Percentiles rank a stretch among this genome's conserved stretches.
phyloP scores from a whole-genome alignment of 64 coral and sea anemone genomes.

The Stylophora pistillata region DNA sequence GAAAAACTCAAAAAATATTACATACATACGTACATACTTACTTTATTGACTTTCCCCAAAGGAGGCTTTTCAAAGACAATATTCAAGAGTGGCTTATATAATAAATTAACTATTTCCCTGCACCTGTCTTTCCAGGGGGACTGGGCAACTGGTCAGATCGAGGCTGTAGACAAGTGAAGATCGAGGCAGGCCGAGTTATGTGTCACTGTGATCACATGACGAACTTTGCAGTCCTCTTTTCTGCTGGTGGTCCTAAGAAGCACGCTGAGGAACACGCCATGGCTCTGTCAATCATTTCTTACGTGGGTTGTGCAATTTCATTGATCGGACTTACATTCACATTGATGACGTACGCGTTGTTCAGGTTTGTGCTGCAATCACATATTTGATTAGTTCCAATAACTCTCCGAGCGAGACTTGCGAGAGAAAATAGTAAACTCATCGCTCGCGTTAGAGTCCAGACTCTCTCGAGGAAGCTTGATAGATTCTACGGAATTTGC shows the following conservation, averaged over 20 bases:
- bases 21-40: too few relatives aligned
- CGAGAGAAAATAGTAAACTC: too few relatives aligned
- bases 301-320: slow-evolving; percentile 85
- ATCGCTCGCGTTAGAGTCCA: too few relatives aligned
- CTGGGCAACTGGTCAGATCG: slow-evolving; percentile 63
- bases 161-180: slow-evolving; percentile 46
- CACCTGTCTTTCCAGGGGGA: slow-evolving; percentile 25
- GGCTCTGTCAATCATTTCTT: slow-evolving; percentile 73
- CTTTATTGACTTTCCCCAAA: too few relatives aligned
- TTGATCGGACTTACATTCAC: slow-evolving; percentile 56
- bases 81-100: too few relatives aligned
- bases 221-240: slow-evolving; percentile 85
- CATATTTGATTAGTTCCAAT: too few relatives aligned
- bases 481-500: too few relatives aligned
- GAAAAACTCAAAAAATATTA: too few relatives aligned
- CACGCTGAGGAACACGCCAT: neutral
- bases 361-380: slow-evolving; percentile 50
- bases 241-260: slow-evolving; percentile 45
- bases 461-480: too few relatives aligned
- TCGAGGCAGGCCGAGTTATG: slow-evolving; percentile 8
- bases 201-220: slow-evolving; percentile 91
- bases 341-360: slow-evolving; percentile 71
- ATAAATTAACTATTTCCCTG: neutral
- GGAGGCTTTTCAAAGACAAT: too few relatives aligned
- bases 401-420: too few relatives aligned